phyloP scores from a whole-genome alignment of 1,140 invertebrate genomes.

The Ptiloglossa arizonensis region DNA sequence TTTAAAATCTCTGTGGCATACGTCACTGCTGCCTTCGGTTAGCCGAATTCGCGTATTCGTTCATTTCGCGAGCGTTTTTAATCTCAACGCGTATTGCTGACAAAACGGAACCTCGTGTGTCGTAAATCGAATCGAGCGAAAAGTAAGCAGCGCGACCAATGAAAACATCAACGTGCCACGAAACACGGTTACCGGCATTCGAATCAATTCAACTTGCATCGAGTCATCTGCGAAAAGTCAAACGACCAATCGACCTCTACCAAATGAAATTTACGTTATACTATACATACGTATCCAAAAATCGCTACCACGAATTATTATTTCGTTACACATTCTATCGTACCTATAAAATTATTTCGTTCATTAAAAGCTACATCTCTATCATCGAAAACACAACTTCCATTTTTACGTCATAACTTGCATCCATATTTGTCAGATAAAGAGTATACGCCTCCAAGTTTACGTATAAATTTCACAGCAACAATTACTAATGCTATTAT shows the following conservation, averaged over 20 bases:
- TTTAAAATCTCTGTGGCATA: background rate
- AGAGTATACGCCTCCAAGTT: too few species aligned
- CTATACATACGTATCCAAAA: too few species aligned
- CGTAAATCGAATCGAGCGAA: conserved; percentile 34
- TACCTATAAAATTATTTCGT: too few species aligned
- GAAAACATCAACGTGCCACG: conserved; percentile 1
- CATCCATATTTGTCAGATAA: too few species aligned
- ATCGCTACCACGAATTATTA: too few species aligned
- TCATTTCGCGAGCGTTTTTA: conserved; percentile 13
- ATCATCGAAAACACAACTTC: too few species aligned
- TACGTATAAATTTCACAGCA: too few species aligned
- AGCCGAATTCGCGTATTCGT: background rate
- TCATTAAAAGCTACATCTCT: too few species aligned
- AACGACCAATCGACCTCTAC: background rate
- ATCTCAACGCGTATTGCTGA: background rate
- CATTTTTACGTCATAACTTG: too few species aligned
- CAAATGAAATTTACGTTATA: background rate
- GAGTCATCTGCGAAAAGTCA: background rate
- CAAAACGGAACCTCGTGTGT: background rate
- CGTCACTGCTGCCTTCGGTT: background rate
- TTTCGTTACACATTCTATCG: too few species aligned
- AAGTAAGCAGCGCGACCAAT: conserved; percentile 9
- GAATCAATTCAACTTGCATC: conserved; percentile 10
- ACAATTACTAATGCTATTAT: too few species aligned
- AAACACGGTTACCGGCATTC: background rate